Percentiles rank a stretch among this genome's conserved stretches.
phyloP scores from a whole-genome alignment of 2,113 vertebrate species.

The Epinephelus moara region DNA sequence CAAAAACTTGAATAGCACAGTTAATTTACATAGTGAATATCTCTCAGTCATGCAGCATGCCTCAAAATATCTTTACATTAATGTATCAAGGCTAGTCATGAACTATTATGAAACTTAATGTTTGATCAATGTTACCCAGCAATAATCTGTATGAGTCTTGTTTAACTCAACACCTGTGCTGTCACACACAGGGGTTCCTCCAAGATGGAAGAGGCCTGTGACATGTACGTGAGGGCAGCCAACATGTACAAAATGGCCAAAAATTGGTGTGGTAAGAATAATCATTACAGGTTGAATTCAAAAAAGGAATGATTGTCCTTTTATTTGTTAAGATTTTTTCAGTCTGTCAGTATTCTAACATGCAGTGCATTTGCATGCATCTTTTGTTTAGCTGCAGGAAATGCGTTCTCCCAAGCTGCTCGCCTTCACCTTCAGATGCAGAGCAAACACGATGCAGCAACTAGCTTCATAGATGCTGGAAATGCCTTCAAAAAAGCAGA shows the following conservation, averaged over 20 bases:
- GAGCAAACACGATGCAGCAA: constrained; percentile 94
- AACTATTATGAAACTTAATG: neutral
- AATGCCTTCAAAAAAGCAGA: constrained; percentile 97
- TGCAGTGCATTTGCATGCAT: neutral
- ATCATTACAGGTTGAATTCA: neutral
- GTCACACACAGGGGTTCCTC: constrained; percentile 90
- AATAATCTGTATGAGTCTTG: neutral
- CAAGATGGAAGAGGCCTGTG: constrained; percentile 93
- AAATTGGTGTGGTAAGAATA: constrained; percentile 91
- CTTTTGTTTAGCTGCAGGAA: constrained; percentile 89
- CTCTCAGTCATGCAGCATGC: no score
- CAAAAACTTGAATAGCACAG: neutral
- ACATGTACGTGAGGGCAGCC: constrained; percentile 91
- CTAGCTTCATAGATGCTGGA: constrained; percentile 93
- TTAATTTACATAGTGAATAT: neutral
- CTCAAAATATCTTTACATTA: neutral
- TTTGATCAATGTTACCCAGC: neutral
- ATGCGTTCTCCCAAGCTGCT: constrained; percentile 92
- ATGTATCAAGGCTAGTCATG: neutral
- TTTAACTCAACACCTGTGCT: constrained; percentile 5
- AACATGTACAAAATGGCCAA: constrained; percentile 99
- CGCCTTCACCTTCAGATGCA: constrained; percentile 92
- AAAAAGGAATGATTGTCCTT: neutral
- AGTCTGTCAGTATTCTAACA: neutral
- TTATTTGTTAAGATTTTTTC: neutral